Evolutionary conservation across 2,113 vertebrate genomes (phyloP).

Genomic region (Smithornis capensis): DNA sequence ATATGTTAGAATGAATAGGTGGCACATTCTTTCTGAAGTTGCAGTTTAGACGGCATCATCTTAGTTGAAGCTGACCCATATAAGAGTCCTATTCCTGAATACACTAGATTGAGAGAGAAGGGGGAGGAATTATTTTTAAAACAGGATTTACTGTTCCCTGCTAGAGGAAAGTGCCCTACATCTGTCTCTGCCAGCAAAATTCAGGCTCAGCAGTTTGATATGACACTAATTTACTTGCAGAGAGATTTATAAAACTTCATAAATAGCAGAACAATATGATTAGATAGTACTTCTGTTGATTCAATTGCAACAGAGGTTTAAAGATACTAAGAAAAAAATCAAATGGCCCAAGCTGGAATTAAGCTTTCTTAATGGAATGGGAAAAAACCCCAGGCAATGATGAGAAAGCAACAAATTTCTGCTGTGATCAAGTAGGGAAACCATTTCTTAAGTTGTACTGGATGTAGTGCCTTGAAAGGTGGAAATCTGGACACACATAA

Average conservation of each 20-base stretch:
- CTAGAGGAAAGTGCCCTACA: slow-evolving; percentile 14
- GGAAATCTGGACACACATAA: neutral
- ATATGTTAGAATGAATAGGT: neutral
- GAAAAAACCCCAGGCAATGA: neutral
- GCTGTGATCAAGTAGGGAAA: neutral
- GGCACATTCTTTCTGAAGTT: neutral
- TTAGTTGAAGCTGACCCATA: neutral
- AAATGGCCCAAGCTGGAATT: slow-evolving; percentile 11
- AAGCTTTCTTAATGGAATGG: slow-evolving; percentile 23
- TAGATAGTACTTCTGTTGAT: slow-evolving; percentile 60
- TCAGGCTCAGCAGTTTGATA: slow-evolving; percentile 57
- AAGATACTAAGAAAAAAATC: slow-evolving; percentile 34
- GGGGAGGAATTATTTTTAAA: slow-evolving; percentile 12
- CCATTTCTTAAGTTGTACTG: neutral
- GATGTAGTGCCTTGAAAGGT: neutral
- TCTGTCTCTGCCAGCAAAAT: slow-evolving; percentile 61
- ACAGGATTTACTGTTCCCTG: neutral
- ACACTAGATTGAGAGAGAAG: neutral
- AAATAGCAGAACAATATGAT: slow-evolving; percentile 58
- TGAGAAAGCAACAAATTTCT: neutral
- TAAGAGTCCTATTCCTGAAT: neutral
- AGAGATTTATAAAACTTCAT: slow-evolving; percentile 63
- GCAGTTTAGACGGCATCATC: neutral
- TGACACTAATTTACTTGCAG: slow-evolving; percentile 65
- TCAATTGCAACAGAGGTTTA: slow-evolving; percentile 51